Evolutionary conservation across 1,140 invertebrate genomes (phyloP).

Genomic region (Ostrea denselamellosa): DNA sequence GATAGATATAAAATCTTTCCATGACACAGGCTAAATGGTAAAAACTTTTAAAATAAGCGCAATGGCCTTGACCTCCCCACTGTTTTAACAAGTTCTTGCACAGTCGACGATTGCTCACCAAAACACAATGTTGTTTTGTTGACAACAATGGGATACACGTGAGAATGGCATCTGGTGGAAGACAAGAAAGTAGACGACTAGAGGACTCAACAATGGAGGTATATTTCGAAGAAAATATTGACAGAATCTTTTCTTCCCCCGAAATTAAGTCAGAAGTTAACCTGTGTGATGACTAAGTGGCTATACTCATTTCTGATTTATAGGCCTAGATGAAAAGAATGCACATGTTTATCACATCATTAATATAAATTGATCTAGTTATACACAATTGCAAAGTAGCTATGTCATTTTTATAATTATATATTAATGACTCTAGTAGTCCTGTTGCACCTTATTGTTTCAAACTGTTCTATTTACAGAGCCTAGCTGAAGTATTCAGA

Average conservation of each 20-base stretch:
- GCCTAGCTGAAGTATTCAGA: slow-evolving; percentile 93
- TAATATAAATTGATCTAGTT: too few relatives aligned
- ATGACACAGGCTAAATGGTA: background rate
- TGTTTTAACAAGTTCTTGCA: slow-evolving; percentile 39
- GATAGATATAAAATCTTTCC: too few relatives aligned
- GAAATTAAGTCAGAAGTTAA: too few relatives aligned
- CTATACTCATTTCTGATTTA: too few relatives aligned
- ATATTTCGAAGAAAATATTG: background rate
- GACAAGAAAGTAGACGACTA: slow-evolving; percentile 18
- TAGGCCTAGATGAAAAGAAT: too few relatives aligned
- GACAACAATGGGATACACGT: slow-evolving; percentile 32
- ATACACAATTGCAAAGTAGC: too few relatives aligned
- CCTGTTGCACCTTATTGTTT: too few relatives aligned
- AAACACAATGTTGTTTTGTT: slow-evolving; percentile 33
- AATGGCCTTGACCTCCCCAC: slow-evolving; percentile 9
- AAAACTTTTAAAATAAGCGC: background rate
- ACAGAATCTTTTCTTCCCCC: too few relatives aligned
- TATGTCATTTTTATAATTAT: too few relatives aligned
- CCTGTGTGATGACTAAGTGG: too few relatives aligned
- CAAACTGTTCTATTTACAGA: slow-evolving; percentile 64
- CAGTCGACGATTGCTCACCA: slow-evolving; percentile 30
- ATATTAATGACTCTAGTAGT: too few relatives aligned
- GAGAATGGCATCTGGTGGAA: slow-evolving; percentile 44
- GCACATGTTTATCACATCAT: too few relatives aligned
- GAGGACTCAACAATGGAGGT: slow-evolving; percentile 47